A percentile compares a stretch with the other conserved stretches of the same genome.
These are phyloP conservation scores for Bugulina stolonifera DNA, from an alignment of 2,888 invertebrate species.

Conservation along the genomic window DNA sequence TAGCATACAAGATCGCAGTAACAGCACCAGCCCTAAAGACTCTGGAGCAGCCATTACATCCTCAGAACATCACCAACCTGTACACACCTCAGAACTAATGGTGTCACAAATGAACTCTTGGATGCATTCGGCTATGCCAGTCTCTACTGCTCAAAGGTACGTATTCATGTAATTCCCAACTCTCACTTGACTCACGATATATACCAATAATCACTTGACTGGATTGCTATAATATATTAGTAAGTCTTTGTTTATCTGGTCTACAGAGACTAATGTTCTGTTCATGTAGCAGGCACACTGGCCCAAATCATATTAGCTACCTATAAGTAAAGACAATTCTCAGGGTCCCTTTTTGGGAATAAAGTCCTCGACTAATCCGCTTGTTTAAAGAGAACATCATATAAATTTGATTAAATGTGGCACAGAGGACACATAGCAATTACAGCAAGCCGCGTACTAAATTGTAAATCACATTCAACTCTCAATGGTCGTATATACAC, in stretches of 20 bases:
- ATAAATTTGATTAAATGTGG: constrained; percentile 22
- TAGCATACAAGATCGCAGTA: constrained; percentile 20
- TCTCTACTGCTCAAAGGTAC: constrained; percentile 18
- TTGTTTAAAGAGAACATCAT: constrained; percentile 3
- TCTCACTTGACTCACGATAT: constrained; percentile 1
- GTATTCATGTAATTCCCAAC: constrained; percentile 19
- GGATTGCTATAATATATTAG: constrained; percentile 16
- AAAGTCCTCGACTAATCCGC: constrained; percentile 13
- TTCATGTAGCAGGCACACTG: constrained; percentile 4
- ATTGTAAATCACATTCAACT: constrained; percentile 21
- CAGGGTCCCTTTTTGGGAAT: constrained; percentile 26
- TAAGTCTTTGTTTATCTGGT: constrained; percentile 7
- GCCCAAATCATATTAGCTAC: constrained; percentile 27
- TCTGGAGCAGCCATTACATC: constrained; percentile 31
- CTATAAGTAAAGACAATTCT: constrained; percentile 21
- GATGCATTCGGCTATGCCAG: constrained; percentile 17
- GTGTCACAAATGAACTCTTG: constrained; percentile 21
- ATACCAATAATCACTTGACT: constrained; percentile 18
- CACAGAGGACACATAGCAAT: constrained; percentile 25
- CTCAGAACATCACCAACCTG: constrained; percentile 8
- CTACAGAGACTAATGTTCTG: constrained; percentile 20
- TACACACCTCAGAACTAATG: constrained; percentile 17
- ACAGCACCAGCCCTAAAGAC: constrained; percentile 22
- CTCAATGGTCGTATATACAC: neutral
- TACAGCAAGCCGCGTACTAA: neutral